phyloP scores from a whole-genome alignment of 2,888 invertebrate genomes.

The Drosophila kuntzei region DNA sequence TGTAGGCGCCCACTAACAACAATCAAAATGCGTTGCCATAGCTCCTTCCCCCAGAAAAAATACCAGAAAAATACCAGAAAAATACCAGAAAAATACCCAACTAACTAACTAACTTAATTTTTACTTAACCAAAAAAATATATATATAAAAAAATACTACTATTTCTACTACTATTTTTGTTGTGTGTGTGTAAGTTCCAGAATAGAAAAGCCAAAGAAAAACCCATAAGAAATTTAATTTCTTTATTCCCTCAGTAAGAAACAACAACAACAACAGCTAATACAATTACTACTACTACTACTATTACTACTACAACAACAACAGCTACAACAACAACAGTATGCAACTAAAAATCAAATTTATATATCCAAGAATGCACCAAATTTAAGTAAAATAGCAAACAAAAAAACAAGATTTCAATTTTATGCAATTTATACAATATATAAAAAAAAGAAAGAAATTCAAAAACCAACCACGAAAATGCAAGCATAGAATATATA shows the following conservation, averaged over 20 bases:
- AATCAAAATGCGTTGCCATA: conserved; percentile 20
- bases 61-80: conserved; percentile 16
- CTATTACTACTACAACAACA: conserved; percentile 65
- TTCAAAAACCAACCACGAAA: conserved; percentile 65
- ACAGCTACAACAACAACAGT: conserved; percentile 84
- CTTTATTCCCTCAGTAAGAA: conserved; percentile 51
- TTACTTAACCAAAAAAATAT: conserved; percentile 36
- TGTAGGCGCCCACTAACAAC: conserved; percentile 28
- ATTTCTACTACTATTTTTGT: conserved; percentile 65
- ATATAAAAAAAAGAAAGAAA: conserved; percentile 42
- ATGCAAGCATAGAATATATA: conserved; percentile 56
- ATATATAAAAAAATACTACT: conserved; percentile 24
- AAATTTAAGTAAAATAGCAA: conserved; percentile 54
- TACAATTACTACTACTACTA: conserved; percentile 41
- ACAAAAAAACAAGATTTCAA: conserved; percentile 62
- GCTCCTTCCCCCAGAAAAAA: conserved; percentile 18
- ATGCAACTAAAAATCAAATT: conserved; percentile 84
- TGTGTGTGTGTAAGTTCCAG: conserved; percentile 70
- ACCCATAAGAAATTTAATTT: conserved; percentile 7
- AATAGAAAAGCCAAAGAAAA: conserved; percentile 31
- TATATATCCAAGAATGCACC: conserved; percentile 69
- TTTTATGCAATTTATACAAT: conserved; percentile 75
- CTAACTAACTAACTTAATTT: conserved; percentile 45
- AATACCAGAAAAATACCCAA: conserved; percentile 37
- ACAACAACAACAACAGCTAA: conserved; percentile 52